Base-by-base conservation (phyloP, 2,888 invertebrate species). In the Ditylenchus weischeri region DNA sequence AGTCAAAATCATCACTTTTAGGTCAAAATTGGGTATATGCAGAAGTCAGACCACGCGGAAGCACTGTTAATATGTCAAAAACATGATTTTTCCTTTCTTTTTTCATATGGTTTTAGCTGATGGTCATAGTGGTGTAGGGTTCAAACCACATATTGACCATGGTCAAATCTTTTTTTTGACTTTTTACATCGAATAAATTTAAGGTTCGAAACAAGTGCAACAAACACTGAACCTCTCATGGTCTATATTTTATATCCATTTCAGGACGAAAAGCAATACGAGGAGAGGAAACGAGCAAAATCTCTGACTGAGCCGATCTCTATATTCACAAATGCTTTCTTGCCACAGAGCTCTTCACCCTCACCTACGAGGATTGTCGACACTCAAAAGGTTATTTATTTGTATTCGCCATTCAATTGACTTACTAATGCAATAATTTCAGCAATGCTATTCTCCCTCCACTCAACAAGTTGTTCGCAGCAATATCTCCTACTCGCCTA, bases 401-500 rank as follows among this genome's bases (percentile, higher is more conserved):
- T 49, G 6, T 4, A 50, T 50, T 50, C 6, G 21, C 50, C 6
- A 4, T 4, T 50, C 5, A 29, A 50, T 18, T 38, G 15, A 38
- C 18, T 67, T 21, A 23, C 60, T 35, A 68, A 60, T 19, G 50
- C 6, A 29, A 2, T 4, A 29, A 21, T 62, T 73, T 62, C 51
- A 72, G 73, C 72, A 73, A 72, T 72, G 73, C 19, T 72, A 72
- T 57, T 72, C 82, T 5, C 82, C 82, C 4, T 80, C 80, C 10
- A 80, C 82, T 10, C 78, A 83, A 58, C 77, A 78, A 60, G 73
- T 81, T n/a, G 78, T 82, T 13, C 73, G 79, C 0, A 68, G 75
- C 13, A 82, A 82, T 64, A 76, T 82, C n/a, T 75, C 80, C 13
- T 82, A 81, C 66, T 83, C 80, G 1, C 76, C 76, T 21, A 72